A percentile compares a stretch with the other conserved stretches of the same genome.
Conservation (phyloP, 2,888 invertebrate genomes). For the Netelia virgata region DNA sequence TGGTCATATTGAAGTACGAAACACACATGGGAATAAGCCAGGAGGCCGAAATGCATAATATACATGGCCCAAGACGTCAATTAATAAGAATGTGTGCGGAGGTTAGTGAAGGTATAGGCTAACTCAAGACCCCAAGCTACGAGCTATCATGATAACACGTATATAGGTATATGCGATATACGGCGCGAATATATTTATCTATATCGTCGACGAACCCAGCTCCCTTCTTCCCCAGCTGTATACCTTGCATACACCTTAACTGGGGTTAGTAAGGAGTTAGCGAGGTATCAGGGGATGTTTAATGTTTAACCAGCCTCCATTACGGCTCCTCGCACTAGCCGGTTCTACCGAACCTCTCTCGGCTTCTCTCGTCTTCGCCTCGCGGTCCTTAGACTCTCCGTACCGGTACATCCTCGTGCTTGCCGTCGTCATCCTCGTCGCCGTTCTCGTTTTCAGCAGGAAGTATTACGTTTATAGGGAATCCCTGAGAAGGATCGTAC, state of each 20-base stretch:
- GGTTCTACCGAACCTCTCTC: conserved; percentile 50
- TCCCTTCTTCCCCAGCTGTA: conserved; percentile 51
- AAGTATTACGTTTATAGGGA: conserved; percentile 76
- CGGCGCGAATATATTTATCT: conserved; percentile 41
- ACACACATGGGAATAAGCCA: conserved; percentile 78
- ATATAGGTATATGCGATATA: conserved; percentile 36
- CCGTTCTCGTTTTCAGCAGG: conserved; percentile 73
- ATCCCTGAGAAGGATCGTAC: conserved; percentile 75
- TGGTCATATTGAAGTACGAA: conserved; percentile 75
- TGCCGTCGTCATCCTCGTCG: conserved; percentile 70
- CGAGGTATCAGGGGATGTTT: conserved; percentile 83
- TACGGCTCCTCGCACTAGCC: conserved; percentile 75
- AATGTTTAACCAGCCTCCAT: conserved; percentile 85
- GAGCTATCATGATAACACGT: conserved; percentile 59
- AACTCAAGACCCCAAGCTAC: conserved; percentile 73
- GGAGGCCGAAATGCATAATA: conserved; percentile 80
- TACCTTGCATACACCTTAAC: conserved; percentile 78
- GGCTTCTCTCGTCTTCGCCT: conserved; percentile 60
- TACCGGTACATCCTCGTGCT: conserved; percentile 61
- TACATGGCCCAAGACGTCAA: conserved; percentile 80
- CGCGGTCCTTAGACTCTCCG: conserved; percentile 57
- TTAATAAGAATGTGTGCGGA: conserved; percentile 84
- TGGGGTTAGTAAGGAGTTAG: conserved; percentile 81
- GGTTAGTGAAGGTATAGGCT: conserved; percentile 79
- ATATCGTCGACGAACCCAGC: conserved; percentile 38